A percentile compares a stretch with the other conserved stretches of the same genome.
These are phyloP conservation scores for Arctopsyche grandis DNA, from an alignment of 1,140 invertebrate species.

Conservation along the genomic window DNA sequence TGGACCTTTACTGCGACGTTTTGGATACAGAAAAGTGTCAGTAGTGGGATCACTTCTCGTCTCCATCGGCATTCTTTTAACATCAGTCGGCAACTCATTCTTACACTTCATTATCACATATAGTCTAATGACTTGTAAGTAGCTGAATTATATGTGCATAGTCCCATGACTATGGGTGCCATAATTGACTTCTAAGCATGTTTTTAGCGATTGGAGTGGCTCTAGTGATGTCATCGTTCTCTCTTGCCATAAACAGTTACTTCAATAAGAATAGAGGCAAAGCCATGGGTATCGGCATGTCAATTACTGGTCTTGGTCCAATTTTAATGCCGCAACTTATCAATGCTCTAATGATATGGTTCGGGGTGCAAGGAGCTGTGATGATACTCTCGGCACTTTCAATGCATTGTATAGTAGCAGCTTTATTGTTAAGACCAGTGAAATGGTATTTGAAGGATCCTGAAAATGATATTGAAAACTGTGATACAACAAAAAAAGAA, in stretches of 20 bases:
- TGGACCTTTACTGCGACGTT: slow-evolving; percentile 64
- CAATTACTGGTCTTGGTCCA: slow-evolving; percentile 66
- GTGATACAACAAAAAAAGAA: slow-evolving; percentile 13
- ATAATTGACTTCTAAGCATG: not conserved
- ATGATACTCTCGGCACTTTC: slow-evolving; percentile 67
- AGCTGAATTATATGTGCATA: not conserved
- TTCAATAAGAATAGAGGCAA: slow-evolving; percentile 66
- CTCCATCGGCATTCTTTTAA: slow-evolving; percentile 61
- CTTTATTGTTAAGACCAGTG: slow-evolving; percentile 68
- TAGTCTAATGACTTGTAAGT: slow-evolving; percentile 69
- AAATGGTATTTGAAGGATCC: slow-evolving; percentile 68
- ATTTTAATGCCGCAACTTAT: slow-evolving; percentile 63
- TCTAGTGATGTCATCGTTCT: slow-evolving; percentile 63
- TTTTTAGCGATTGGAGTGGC: slow-evolving; percentile 64
- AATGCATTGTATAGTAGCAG: slow-evolving; percentile 67
- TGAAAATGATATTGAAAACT: slow-evolving; percentile 51
- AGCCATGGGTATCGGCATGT: slow-evolving; percentile 67
- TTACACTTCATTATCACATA: slow-evolving; percentile 65
- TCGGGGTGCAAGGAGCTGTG: slow-evolving; percentile 66
- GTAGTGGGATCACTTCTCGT: slow-evolving; percentile 59
- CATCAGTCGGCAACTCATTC: slow-evolving; percentile 61
- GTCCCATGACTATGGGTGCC: no score
- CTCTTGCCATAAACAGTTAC: slow-evolving; percentile 67
- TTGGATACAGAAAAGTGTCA: slow-evolving; percentile 64
- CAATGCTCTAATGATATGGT: slow-evolving; percentile 63